Evolutionary conservation across 2,113 vertebrate species (phyloP), one percentile per base, ranked within the genome.

Genomic region (Trematomus loennbergii): DNA sequence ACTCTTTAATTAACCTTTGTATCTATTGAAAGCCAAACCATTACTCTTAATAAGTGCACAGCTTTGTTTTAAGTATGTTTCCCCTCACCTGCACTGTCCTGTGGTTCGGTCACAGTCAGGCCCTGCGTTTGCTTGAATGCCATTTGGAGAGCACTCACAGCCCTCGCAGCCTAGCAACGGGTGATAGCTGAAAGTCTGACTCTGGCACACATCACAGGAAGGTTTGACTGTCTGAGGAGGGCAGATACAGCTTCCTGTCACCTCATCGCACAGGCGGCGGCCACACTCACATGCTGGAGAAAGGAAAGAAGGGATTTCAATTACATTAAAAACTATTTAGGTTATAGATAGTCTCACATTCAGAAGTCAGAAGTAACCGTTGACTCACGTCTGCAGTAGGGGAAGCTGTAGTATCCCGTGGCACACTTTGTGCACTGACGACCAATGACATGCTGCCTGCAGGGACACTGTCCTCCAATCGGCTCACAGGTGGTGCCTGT

Each of bases 31-130:
- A 3, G 1, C 15, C 48, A 20, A 20, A n/a, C 0, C 25, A 6
- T 9, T 0, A 0, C 2, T 29, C 25, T 3, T n/a, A 29, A 10
- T 5, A n/a, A 4, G 12, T 22, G 45, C n/a, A 13, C 16, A 52
- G 20, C n/a, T 12, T 29, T 49, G 8, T 46, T n/a, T 17, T 11
- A 5, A 4, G 48, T 5, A 54, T 12, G 2, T 25, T 68, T 69
- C n/a, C 36, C 8, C 96, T 95, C 87, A 98, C 98, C 75, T 96
- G 96, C 98, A 99, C 75, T 98, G 97, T 13, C 98, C 97, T 0
- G 79, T 96, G 78, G 1, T 83, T 58, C 45, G 84, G 87, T 97
- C 90, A 63, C 98, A 99, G n/a, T 95, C 94, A 0, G 79, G 74
- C n/a, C 60, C 88, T 4, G 84, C 69, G 1, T 53, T 73, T n/a